Conservation (phyloP, 2,797 vertebrate species). For the Xenentodon cancila region DNA sequence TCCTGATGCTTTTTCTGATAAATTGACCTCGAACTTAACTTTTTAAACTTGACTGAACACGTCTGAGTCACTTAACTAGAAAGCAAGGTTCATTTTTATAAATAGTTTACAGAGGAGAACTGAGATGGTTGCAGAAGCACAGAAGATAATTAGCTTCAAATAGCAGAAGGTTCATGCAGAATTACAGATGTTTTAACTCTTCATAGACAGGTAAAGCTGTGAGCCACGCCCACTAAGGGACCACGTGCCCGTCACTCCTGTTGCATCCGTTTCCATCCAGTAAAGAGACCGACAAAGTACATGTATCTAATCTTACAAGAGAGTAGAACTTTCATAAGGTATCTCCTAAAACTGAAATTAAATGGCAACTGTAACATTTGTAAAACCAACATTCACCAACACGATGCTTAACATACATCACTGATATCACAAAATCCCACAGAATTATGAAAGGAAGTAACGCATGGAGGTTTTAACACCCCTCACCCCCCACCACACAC, state of each 20-base stretch:
- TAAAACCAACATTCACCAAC: slow-evolving; percentile 11
- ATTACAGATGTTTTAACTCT: slow-evolving; percentile 7
- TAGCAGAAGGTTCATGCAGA: slow-evolving; percentile 18
- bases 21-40: background rate
- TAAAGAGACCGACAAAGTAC: slow-evolving; percentile 8
- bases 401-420: background rate
- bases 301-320: slow-evolving; percentile 12
- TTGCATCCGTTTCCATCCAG: background rate
- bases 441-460: slow-evolving; percentile 30
- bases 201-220: background rate
- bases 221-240: background rate
- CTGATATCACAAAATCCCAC: slow-evolving; percentile 28
- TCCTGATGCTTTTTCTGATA: too few species aligned
- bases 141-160: slow-evolving; percentile 23
- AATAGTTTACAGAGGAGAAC: too few species aligned
- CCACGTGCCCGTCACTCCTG: too few species aligned
- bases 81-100: slow-evolving; percentile 21
- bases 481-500: slow-evolving; percentile 36
- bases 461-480: slow-evolving; percentile 30
- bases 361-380: background rate
- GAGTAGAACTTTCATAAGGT: slow-evolving; percentile 18
- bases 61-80: slow-evolving; percentile 14
- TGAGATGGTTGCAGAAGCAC: slow-evolving; percentile 7
- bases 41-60: slow-evolving; percentile 11
- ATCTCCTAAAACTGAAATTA: slow-evolving; percentile 1